Evolutionary conservation across 2,797 vertebrate species (phyloP).

Genomic region (Pelochelys cantorii): DNA sequence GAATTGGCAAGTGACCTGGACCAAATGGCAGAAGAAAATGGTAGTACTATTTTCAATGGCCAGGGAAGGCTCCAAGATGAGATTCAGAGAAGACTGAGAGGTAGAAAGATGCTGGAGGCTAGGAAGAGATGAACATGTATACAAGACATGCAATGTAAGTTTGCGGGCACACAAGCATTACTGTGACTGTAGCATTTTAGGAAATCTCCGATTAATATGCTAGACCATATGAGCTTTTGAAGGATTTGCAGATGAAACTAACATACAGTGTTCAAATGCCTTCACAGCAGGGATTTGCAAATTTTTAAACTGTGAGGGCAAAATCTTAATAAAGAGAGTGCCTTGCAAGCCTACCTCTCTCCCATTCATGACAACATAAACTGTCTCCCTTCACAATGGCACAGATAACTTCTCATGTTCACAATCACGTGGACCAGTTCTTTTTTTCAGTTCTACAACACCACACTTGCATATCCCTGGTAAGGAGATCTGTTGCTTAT

Average conservation of each 20-base stretch:
- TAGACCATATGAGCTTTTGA: not conserved
- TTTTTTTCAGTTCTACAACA: not conserved
- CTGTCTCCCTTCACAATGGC: not conserved
- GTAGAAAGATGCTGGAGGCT: not conserved
- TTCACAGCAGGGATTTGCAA: not conserved
- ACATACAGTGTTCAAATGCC: not conserved
- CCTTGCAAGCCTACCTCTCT: rapidly evolving
- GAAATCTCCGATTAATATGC: not conserved
- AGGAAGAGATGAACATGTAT: not conserved
- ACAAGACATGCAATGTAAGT: not conserved
- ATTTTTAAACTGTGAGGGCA: not conserved
- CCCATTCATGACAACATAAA: not conserved
- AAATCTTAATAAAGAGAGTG: not conserved
- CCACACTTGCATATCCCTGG: not conserved
- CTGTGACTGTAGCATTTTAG: not conserved
- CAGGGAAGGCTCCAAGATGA: not conserved
- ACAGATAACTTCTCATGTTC: not conserved
- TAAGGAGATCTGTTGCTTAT: not conserved
- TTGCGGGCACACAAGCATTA: not conserved
- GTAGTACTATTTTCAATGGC: not conserved
- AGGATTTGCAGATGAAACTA: not conserved
- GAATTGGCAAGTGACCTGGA: not conserved
- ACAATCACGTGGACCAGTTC: not conserved
- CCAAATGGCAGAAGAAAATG: not conserved
- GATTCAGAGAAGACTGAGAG: not conserved